Evolutionary conservation across 2,113 vertebrate species (phyloP), one percentile per base, ranked within the genome.

Genomic region (Lamprotornis superbus): DNA sequence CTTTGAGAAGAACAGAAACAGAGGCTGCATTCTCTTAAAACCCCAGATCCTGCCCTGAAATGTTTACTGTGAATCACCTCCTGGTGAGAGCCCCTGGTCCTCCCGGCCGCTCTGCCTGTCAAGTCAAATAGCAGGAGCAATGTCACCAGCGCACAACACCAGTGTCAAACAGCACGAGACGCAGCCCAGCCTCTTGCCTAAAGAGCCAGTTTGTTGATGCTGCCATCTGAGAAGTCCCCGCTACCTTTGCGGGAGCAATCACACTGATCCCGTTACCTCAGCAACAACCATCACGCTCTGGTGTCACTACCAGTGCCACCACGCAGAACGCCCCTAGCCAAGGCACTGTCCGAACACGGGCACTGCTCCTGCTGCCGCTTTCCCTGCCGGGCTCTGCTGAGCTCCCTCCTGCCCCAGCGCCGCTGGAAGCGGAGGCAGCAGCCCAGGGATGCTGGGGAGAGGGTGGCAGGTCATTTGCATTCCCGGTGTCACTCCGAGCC

Each of bases 191-290:
- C 53, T 50, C 27, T 27, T 52, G 69, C 59, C 46, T 30, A 19
- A 46, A 31, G 4, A 60, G 10, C 47, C 70, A 2, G 46, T 47
- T 64, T 67, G 89, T 65, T 18, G 87, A 28, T 3, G 77, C 87
- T 88, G 61, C 85, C 70, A 10, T 46, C 75, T 60, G 89, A 95
- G 68, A 89, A 69, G 79, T 31, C 81, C 79, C 50, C 5, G 21
- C 22, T 78, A 86, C 89, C 91, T 94, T 49, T 49, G 37, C 33
- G 39, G 50, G 59, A 85, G 78, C 77, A 49, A 80, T 80, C 24
- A 39, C 80, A 40, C 61, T 1, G 64, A 61, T 71, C 31, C 9
- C 7, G 96, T 97, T 96, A 91, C 96, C 97, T 97, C 97, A 96
- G 96, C 96, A 97, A 97, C 97, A 93, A 77, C 40, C 59, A 86